These are phyloP conservation scores for Dipodomys stephensi DNA, from an alignment of 2,113 vertebrate genomes.

Conservation along the genomic window DNA sequence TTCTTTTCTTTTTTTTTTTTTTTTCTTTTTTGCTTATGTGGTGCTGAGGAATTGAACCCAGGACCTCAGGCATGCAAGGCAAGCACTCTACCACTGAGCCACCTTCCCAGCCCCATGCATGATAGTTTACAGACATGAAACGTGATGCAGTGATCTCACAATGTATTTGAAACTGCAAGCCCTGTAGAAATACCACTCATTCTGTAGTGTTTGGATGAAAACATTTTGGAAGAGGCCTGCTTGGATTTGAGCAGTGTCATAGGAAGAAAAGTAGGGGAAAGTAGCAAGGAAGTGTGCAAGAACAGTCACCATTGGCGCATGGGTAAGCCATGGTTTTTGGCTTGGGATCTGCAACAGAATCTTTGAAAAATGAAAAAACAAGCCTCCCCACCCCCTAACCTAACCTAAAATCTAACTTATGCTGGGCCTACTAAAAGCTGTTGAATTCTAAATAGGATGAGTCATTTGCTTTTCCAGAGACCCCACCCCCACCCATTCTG, in stretches of 20 bases:
- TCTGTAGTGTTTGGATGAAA: neutral
- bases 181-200: neutral
- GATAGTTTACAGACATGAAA: neutral
- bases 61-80: too few relatives aligned
- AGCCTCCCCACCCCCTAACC: too few relatives aligned
- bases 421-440: neutral
- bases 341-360: neutral
- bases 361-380: neutral
- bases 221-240: conserved; percentile 43
- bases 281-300: neutral
- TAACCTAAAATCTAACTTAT: neutral
- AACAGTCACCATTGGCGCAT: too few relatives aligned
- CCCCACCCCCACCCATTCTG: neutral
- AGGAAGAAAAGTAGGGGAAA: neutral
- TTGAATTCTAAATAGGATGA: neutral
- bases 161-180: neutral
- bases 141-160: neutral
- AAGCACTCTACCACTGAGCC: too few relatives aligned
- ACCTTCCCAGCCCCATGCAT: too few relatives aligned
- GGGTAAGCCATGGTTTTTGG: too few relatives aligned
- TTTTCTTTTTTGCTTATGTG: too few relatives aligned
- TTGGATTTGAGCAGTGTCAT: neutral
- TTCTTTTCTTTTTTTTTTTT: too few relatives aligned
- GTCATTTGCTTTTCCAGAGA: conserved; percentile 45
- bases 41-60: too few relatives aligned